Conservation (phyloP, 1,140 invertebrate genomes). For the Orchestia grillus region DNA sequence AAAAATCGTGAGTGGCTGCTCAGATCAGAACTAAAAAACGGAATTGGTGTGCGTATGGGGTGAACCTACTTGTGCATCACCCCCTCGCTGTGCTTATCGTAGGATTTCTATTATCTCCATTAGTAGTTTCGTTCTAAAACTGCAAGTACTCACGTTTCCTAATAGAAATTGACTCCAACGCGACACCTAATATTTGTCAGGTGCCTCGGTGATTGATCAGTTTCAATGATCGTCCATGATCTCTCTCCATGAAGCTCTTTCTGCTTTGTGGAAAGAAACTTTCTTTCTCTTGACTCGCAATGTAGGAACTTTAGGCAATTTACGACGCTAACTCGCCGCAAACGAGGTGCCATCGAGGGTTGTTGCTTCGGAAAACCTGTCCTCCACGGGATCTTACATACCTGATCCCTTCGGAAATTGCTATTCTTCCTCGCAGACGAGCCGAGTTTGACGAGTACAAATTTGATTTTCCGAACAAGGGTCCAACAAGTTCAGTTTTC, state of each 20-base stretch:
- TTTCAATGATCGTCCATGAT: not conserved
- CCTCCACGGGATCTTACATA: not conserved
- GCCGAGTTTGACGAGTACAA: not conserved
- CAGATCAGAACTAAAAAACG: not conserved
- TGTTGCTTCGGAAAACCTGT: constrained; percentile 7
- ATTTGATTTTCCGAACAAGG: not conserved
- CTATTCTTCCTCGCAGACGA: not conserved
- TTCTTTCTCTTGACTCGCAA: not conserved
- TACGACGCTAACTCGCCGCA: not conserved
- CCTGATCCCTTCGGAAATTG: not conserved
- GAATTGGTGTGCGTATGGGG: not conserved
- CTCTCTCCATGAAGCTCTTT: not conserved
- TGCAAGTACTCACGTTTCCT: not conserved
- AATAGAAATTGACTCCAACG: not conserved
- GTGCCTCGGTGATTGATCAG: not conserved
- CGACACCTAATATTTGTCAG: not conserved
- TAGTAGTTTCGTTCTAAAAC: not conserved
- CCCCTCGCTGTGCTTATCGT: not conserved
- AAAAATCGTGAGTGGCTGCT: not conserved
- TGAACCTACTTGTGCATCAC: not conserved
- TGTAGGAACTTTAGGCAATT: not conserved
- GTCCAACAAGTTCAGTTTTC: not conserved
- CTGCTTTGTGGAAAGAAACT: not conserved
- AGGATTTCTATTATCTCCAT: not conserved
- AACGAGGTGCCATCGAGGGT: not conserved